These are phyloP conservation scores for Heliconius congener DNA, from an alignment of 1,140 invertebrate species.

Conservation along the genomic window DNA sequence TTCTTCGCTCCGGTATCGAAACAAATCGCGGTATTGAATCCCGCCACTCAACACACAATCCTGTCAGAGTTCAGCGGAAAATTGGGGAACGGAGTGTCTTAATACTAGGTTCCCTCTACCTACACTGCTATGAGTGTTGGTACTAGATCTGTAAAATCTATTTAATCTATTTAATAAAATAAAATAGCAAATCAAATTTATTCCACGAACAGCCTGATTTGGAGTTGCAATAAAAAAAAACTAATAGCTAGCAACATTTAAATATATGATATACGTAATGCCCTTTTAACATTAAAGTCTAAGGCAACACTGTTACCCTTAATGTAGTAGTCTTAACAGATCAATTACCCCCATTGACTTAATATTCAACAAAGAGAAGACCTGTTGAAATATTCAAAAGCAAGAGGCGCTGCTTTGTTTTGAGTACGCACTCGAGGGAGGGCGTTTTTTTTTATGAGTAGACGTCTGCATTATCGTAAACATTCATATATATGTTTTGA, in stretches of 20 bases:
- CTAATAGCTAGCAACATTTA: neutral
- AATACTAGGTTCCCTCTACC: too few relatives aligned
- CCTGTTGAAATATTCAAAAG: constrained; percentile 75
- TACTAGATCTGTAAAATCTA: too few relatives aligned
- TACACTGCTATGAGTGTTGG: too few relatives aligned
- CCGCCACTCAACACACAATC: too few relatives aligned
- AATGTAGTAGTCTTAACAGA: constrained; percentile 58
- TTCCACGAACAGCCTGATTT: neutral
- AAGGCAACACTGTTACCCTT: constrained; percentile 27
- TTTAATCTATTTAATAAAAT: neutral
- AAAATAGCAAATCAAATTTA: neutral
- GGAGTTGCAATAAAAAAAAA: neutral
- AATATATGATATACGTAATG: neutral
- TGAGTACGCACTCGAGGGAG: constrained; percentile 59
- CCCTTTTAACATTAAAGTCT: neutral
- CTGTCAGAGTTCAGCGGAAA: too few relatives aligned
- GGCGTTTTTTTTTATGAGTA: constrained; percentile 65
- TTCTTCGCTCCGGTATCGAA: too few relatives aligned
- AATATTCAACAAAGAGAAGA: constrained; percentile 76
- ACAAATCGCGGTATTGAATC: too few relatives aligned
- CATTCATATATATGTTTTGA: constrained; percentile 55
- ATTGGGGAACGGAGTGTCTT: too few relatives aligned
- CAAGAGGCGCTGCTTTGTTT: constrained; percentile 66
- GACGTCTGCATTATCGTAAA: constrained; percentile 69
- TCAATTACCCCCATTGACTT: constrained; percentile 79